A percentile compares a stretch with the other conserved stretches of the same genome.
Conservation (phyloP, 2,113 vertebrate genomes). For the Oncorhynchus masou region DNA sequence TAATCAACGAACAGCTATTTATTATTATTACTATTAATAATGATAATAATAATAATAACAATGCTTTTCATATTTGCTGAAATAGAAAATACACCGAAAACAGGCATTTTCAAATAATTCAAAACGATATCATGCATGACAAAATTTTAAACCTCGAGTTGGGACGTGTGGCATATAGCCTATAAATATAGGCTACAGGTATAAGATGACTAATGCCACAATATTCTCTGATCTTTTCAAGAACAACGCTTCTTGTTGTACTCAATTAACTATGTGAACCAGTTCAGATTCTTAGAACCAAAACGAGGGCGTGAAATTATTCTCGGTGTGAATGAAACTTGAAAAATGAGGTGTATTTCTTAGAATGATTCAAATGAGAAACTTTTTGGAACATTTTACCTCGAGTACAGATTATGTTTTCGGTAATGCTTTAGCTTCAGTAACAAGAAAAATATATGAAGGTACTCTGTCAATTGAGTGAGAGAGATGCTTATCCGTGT, state of each 20-base stretch:
- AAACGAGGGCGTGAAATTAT: slow-evolving; percentile 56
- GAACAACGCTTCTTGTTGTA: slow-evolving; percentile 42
- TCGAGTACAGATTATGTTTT: slow-evolving; percentile 31
- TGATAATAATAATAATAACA: background rate
- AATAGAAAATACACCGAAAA: too few species aligned
- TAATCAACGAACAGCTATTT: background rate
- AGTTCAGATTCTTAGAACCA: slow-evolving; percentile 69
- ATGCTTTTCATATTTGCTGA: too few species aligned
- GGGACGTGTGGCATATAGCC: background rate
- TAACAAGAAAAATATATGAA: background rate
- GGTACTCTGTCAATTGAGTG: background rate
- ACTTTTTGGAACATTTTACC: slow-evolving; percentile 16
- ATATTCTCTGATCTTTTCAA: slow-evolving; percentile 64
- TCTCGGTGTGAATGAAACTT: slow-evolving; percentile 39
- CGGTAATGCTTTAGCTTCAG: background rate
- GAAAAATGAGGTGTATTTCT: slow-evolving; percentile 58
- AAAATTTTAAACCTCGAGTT: background rate
- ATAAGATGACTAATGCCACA: background rate
- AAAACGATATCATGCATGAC: too few species aligned
- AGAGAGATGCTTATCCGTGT: slow-evolving; percentile 16
- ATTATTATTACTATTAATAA: background rate
- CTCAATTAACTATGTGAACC: slow-evolving; percentile 48
- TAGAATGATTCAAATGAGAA: slow-evolving; percentile 62
- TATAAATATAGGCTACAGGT: background rate
- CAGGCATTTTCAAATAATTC: too few species aligned